Percentiles rank a stretch among this genome's conserved stretches.
phyloP scores from a whole-genome alignment of 2,797 vertebrate genomes.

The Lagocephalus sceleratus region DNA sequence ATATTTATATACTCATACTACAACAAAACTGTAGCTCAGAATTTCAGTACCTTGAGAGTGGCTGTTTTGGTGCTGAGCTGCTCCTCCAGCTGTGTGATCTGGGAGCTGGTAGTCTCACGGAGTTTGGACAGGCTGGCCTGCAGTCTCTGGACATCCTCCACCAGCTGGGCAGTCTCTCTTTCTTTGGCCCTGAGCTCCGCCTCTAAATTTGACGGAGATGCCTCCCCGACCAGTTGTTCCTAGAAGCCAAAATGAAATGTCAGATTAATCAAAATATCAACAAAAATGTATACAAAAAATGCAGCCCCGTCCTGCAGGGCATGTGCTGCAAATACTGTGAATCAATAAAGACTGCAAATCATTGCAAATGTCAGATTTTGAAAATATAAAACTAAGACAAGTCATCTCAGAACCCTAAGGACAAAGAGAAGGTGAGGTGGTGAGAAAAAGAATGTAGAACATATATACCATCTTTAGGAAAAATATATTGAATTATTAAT shows the following conservation, averaged over 20 bases:
- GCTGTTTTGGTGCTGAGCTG: conserved; percentile 91
- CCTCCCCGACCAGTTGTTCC: conserved; percentile 86
- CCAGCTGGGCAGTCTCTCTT: conserved; percentile 91
- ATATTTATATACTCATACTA: conserved; percentile 1
- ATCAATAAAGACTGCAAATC: too few species aligned
- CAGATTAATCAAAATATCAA: conserved; percentile 7
- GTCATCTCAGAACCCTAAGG: background rate
- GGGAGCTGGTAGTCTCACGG: conserved; percentile 89
- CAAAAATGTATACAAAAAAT: too few species aligned
- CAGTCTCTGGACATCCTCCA: conserved; percentile 96
- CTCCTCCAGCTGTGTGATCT: conserved; percentile 93
- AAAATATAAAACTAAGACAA: background rate
- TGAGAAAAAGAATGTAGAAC: too few species aligned
- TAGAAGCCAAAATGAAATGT: conserved; percentile 37
- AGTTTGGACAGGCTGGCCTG: conserved; percentile 97
- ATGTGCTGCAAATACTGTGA: too few species aligned
- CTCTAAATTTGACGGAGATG: conserved; percentile 87
- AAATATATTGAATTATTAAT: too few species aligned
- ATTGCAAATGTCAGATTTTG: too few species aligned
- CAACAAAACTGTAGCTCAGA: background rate
- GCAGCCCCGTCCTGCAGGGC: too few species aligned
- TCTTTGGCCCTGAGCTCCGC: conserved; percentile 95
- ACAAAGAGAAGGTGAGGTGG: too few species aligned
- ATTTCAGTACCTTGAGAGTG: conserved; percentile 86
- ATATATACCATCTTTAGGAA: too few species aligned